A percentile compares a stretch with the other conserved stretches of the same genome.
phyloP scores from a whole-genome alignment of 30 jellyfish, hydroid and myxozoan genomes.

The Pelagia noctiluca region DNA sequence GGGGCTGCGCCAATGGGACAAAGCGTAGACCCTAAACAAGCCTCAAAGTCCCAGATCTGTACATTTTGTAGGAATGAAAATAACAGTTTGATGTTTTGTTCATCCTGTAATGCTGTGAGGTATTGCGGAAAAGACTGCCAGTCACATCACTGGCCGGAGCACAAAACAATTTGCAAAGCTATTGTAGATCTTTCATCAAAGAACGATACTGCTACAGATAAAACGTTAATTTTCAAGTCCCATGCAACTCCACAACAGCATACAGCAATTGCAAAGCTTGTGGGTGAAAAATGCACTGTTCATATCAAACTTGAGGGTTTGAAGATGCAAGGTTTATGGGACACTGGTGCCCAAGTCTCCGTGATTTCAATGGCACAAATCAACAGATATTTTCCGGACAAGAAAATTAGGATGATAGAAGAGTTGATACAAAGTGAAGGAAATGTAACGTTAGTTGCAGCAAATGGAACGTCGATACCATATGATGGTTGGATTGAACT shows the following conservation, averaged over 20 bases:
- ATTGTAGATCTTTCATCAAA: background rate
- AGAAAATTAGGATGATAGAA: background rate
- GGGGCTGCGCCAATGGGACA: conserved; percentile 12
- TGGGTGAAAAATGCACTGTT: conserved; percentile 36
- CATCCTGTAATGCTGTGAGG: conserved; percentile 19
- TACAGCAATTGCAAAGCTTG: conserved; percentile 14
- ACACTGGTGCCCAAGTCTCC: conserved; percentile 63
- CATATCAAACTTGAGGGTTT: background rate
- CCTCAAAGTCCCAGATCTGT: background rate
- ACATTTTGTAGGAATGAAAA: background rate
- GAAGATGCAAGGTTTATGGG: conserved; percentile 44
- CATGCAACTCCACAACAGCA: conserved; percentile 27
- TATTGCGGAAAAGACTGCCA: conserved; percentile 34
- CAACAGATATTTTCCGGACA: conserved; percentile 11
- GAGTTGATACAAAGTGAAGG: conserved; percentile 6
- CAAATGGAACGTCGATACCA: conserved; percentile 51
- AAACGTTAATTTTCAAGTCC: background rate
- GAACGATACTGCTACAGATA: background rate
- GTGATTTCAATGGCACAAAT: conserved; percentile 8
- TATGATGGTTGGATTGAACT: conserved; percentile 32
- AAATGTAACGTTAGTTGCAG: conserved; percentile 15
- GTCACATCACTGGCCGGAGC: conserved; percentile 27
- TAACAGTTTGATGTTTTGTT: background rate
- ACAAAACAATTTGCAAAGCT: conserved; percentile 12
- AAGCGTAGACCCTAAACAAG: background rate